Conservation (phyloP, 2,888 invertebrate genomes). For the Gryllus longicercus region DNA sequence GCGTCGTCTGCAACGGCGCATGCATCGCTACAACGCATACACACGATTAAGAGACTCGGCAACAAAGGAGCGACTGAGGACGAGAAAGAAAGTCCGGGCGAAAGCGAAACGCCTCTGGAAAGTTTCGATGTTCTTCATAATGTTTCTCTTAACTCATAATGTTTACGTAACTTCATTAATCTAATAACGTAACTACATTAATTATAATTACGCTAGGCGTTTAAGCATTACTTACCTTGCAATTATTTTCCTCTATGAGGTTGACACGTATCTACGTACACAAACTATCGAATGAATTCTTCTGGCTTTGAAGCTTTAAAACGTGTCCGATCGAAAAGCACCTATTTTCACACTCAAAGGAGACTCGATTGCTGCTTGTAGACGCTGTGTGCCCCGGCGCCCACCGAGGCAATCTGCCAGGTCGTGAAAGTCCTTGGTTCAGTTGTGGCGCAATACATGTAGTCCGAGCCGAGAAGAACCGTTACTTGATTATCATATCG, state of each 20-base stretch:
- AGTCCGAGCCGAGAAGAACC: not conserved
- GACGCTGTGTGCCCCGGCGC: not conserved
- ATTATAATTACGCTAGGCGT: too few species aligned
- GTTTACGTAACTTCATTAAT: too few species aligned
- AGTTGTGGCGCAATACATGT: constrained; percentile 7
- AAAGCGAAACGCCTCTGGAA: not conserved
- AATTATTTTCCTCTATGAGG: too few species aligned
- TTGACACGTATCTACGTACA: too few species aligned
- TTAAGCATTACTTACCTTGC: too few species aligned
- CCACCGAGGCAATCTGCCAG: constrained; percentile 8
- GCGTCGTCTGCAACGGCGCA: not conserved
- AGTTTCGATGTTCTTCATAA: not conserved
- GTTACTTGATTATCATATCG: not conserved
- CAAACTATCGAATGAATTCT: too few species aligned
- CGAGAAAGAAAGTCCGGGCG: not conserved
- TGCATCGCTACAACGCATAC: not conserved
- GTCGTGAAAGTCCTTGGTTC: constrained; percentile 17
- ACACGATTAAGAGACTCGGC: not conserved
- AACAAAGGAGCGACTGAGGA: not conserved
- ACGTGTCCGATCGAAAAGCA: too few species aligned
- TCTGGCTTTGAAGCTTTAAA: too few species aligned
- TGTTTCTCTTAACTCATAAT: too few species aligned
- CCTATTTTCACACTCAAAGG: too few species aligned
- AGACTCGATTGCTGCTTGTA: too few species aligned
- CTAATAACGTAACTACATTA: too few species aligned